Conservation (phyloP, 2,113 vertebrate genomes). For the Corythornis madagascariensis region DNA sequence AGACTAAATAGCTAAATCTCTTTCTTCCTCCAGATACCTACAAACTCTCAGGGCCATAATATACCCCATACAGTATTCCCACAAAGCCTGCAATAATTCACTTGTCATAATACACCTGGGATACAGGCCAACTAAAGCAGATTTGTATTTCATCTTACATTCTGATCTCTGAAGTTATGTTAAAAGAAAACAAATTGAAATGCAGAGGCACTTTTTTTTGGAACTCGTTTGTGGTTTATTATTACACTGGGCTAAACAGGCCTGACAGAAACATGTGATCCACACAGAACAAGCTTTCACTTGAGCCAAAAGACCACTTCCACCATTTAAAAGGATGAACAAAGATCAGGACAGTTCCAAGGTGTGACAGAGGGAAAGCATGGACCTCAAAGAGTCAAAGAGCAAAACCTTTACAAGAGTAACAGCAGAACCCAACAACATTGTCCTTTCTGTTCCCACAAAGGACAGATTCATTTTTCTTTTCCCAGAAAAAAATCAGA, state of each 20-base stretch:
- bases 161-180: slow-evolving; percentile 42
- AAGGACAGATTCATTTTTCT: not conserved
- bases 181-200: slow-evolving; percentile 56
- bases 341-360: not conserved
- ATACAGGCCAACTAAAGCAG: slow-evolving; percentile 50
- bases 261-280: slow-evolving; percentile 48
- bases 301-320: slow-evolving; percentile 2
- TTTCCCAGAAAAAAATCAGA: slow-evolving; percentile 1
- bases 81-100: slow-evolving; percentile 41
- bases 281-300: not conserved
- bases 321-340: not conserved
- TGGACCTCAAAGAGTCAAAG: not conserved
- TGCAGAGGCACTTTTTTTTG: slow-evolving; percentile 6
- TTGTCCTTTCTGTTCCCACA: not conserved
- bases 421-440: not conserved
- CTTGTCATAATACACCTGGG: slow-evolving; percentile 35
- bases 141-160: slow-evolving; percentile 50
- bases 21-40: slow-evolving; percentile 17
- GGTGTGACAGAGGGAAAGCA: not conserved
- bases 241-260: slow-evolving; percentile 16
- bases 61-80: slow-evolving; percentile 13
- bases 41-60: not conserved
- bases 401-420: not conserved
- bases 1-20: not conserved
- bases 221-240: not conserved